phyloP scores from a whole-genome alignment of 2,113 vertebrate genomes.

The Labeo rohita region DNA sequence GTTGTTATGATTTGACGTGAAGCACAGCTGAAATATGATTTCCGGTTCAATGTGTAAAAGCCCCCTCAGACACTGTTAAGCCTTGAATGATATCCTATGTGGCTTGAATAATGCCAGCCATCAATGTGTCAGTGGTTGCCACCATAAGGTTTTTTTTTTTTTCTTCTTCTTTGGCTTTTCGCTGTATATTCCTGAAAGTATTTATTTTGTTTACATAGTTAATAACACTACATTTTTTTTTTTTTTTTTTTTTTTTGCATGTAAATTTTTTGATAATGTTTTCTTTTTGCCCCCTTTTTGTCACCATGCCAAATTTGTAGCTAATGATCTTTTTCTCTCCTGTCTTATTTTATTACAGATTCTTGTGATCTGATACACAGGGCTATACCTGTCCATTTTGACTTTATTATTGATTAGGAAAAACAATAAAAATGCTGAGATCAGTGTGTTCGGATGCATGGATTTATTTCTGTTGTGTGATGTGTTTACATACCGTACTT shows the following conservation, averaged over 20 bases:
- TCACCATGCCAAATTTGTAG: slow-evolving; percentile 71
- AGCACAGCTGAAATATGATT: background rate
- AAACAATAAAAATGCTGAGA: slow-evolving; percentile 61
- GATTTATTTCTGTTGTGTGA: background rate
- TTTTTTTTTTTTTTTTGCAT: slow-evolving; percentile 58
- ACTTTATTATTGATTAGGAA: slow-evolving; percentile 76
- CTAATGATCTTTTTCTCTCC: slow-evolving; percentile 59
- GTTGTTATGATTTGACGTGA: background rate
- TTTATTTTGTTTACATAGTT: slow-evolving; percentile 75
- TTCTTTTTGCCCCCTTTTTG: slow-evolving; percentile 40
- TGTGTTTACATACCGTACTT: background rate
- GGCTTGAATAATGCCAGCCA: slow-evolving; percentile 40
- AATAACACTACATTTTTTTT: slow-evolving; percentile 74
- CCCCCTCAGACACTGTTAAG: slow-evolving; percentile 5
- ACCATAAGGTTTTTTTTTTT: slow-evolving; percentile 22
- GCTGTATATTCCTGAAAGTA: slow-evolving; percentile 59
- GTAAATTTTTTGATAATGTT: slow-evolving; percentile 21
- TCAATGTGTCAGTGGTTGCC: slow-evolving; percentile 18
- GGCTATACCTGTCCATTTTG: slow-evolving; percentile 72
- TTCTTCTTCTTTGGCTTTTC: slow-evolving; percentile 60
- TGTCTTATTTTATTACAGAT: slow-evolving; percentile 68
- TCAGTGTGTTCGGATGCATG: slow-evolving; percentile 10
- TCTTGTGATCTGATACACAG: slow-evolving; percentile 68
- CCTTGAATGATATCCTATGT: slow-evolving; percentile 15
- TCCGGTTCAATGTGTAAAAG: background rate